Percentiles rank a stretch among this genome's conserved stretches.
Conservation (phyloP, 2,888 invertebrate genomes). For the Tryphoninae sp. region DNA sequence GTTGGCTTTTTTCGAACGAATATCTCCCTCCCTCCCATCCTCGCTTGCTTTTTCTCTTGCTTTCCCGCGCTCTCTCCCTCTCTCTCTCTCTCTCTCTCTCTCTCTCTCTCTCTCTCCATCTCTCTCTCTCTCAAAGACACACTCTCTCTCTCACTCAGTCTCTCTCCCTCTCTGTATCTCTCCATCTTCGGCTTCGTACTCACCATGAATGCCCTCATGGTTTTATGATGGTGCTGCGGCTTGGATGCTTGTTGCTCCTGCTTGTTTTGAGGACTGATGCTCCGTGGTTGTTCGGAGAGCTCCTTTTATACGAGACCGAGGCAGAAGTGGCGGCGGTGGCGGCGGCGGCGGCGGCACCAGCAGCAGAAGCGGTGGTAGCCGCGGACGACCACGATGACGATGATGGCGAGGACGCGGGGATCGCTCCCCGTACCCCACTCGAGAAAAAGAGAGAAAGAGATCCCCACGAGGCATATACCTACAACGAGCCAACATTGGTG, state of each 20-base stretch:
- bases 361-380: conserved; percentile 22
- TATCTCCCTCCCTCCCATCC: no score
- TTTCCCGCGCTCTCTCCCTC: not conserved
- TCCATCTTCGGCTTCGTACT: conserved; percentile 67
- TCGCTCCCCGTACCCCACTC: conserved; percentile 39
- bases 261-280: conserved; percentile 81
- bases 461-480: conserved; percentile 25
- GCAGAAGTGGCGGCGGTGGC: conserved; percentile 32
- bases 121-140: not conserved
- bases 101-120: not conserved
- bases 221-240: conserved; percentile 65
- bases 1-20: not conserved
- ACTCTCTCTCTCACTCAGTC: not conserved
- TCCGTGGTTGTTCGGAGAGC: conserved; percentile 77
- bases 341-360: conserved; percentile 32
- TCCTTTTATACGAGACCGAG: conserved; percentile 78
- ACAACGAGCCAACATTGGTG: not conserved
- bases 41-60: not conserved
- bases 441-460: conserved; percentile 15
- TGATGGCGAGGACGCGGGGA: conserved; percentile 31
- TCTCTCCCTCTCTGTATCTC: conserved; percentile 9
- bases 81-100: not conserved
- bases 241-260: conserved; percentile 73
- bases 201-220: conserved; percentile 82
- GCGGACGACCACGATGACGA: conserved; percentile 41